Evolutionary conservation across 2,888 invertebrate genomes (phyloP), one percentile per base, ranked within the genome.

Genomic region (Linyphia triangularis): DNA sequence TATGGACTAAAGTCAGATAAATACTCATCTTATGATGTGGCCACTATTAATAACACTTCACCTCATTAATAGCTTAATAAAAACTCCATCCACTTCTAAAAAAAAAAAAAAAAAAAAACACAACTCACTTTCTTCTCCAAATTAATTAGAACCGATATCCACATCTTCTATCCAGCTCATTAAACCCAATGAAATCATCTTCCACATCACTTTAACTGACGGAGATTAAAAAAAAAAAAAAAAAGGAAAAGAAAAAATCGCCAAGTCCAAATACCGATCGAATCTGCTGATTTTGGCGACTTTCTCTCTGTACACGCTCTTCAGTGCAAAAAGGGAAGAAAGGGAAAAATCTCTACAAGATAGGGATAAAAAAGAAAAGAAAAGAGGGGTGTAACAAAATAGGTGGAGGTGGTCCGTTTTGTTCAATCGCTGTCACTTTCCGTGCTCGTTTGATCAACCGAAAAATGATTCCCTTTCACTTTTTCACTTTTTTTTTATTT

Each of bases 341-440:
- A 43, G 43, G 22, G 24, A 30, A 67, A 57, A 67, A 26, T 16
- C 9, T 9, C 33, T 33, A 43, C 51, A 24, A n/a, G 16, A 28
- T 13, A 6, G 33, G 19, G 19, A 33, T 24, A 30, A 57, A 28
- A 69, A 51, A 7, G n/a, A 19, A 30, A 22, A 2, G 30, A 19
- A 16, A 51, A 37, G 24, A 24, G 30, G 30, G 19, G 13, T 13
- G 77, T 22, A 75, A 61, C 59, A 65, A 79, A 79, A 57, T 79
- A 79, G 79, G 57, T 57, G 69, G 57, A 65, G 65, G 65, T 69
- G 70, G 79, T 78, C 78, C 79, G 65, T 79, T 86, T 79, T 72
- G 79, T 79, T 86, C 78, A 79, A 86, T 86, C 57, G 79, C 72
- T 73, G 79, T 65, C 79, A 51, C 72, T 86, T 86, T 79, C 79